Evolutionary conservation across 2,888 invertebrate species (phyloP), one percentile per base, ranked within the genome.

Genomic region (Macrophya annulata): DNA sequence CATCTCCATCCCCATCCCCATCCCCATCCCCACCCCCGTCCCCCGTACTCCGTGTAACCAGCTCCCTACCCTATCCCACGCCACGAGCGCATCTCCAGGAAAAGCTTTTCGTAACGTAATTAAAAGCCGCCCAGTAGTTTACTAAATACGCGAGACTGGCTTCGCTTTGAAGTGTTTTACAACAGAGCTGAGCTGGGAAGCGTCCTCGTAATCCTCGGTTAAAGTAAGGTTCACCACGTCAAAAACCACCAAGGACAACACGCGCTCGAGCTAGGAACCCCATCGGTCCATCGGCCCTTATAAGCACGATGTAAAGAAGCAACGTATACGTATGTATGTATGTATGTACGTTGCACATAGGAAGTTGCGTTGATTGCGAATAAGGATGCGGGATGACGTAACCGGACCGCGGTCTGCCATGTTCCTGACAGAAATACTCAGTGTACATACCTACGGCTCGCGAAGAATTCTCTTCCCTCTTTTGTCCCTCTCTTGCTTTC

Each of bases 131-230:
- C 59, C 81, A 62, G 81, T 81, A 81, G 81, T 81, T 81, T 81
- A 81, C 81, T 81, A 81, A 81, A 81, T 81, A 81, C 81, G 81
- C 81, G 81, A 81, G 81, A 81, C 81, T 81, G 81, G 25, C 15
- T 81, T 81, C 81, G 81, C 81, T 81, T 81, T 81, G 81, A 81
- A 81, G 81, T 81, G 81, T 81, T 81, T 81, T 62, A 81, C 81
- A 81, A 81, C 81, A 81, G 77, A 51, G 31, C 17, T 17, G 51
- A n/a, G n/a, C 62, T 9, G 37, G 10, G 31, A 12, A 77, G 68
- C 68, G 71, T 71, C 37, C 71, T 71, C 71, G 71, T 43, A 40
- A 72, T 72, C 40, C 71, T 17, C 43, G 74, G 12, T 45, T 45
- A 48, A 21, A 25, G 45, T 74, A 48, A 21, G 45, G 45, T 74